Conservation (phyloP, 2,797 vertebrate genomes). For the Phataginus tricuspis region DNA sequence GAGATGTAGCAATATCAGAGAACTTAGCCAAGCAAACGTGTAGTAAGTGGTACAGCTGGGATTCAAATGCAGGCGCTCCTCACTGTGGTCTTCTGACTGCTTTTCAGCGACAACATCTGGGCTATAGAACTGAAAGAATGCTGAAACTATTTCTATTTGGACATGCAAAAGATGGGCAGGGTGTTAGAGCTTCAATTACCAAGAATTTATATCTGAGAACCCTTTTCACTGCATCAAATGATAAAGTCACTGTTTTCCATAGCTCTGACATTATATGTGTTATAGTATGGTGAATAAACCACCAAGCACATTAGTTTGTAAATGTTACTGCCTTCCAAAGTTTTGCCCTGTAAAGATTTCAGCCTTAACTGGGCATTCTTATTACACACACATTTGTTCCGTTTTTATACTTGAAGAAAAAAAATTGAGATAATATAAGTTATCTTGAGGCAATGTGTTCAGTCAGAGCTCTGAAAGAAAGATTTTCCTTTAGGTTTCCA, state of each 20-base stretch:
- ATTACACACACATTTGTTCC: neutral
- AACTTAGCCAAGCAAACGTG: neutral
- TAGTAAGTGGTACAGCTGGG: neutral
- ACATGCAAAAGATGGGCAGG: neutral
- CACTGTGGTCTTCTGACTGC: neutral
- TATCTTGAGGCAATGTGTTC: neutral
- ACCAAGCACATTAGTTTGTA: neutral
- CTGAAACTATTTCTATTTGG: neutral
- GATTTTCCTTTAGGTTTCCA: neutral
- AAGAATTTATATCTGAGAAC: neutral
- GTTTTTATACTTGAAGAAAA: conserved; percentile 11
- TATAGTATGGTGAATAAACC: neutral
- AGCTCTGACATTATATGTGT: neutral
- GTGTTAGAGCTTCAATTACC: neutral
- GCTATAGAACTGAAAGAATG: neutral
- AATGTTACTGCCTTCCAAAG: neutral
- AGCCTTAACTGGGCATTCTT: neutral
- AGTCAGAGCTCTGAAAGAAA: neutral
- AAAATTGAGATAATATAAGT: neutral
- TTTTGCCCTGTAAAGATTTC: neutral
- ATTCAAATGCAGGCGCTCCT: neutral
- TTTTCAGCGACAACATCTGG: neutral
- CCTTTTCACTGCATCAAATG: neutral
- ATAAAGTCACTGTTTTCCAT: neutral
- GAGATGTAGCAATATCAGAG: neutral